These are phyloP conservation scores for Pungitius pungitius DNA, from an alignment of 2,113 vertebrate species.

Conservation along the genomic window DNA sequence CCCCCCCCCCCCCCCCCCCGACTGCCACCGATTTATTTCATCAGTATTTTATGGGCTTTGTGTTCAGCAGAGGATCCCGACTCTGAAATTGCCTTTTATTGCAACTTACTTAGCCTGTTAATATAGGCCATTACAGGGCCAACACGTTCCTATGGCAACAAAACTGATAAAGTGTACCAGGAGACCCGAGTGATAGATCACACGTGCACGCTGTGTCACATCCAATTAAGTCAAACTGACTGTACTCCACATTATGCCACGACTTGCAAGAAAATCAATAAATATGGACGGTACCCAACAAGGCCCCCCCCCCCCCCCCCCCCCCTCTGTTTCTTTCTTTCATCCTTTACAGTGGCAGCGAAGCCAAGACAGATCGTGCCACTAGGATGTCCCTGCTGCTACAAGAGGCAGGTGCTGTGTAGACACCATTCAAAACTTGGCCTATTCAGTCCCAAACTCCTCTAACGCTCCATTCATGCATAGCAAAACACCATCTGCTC, in stretches of 20 bases:
- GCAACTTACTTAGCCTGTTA: conserved; percentile 84
- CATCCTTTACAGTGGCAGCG: conserved; percentile 74
- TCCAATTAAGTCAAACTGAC: conserved; percentile 97
- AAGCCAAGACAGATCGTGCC: conserved; percentile 90
- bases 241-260: conserved; percentile 90
- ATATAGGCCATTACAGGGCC: conserved; percentile 82
- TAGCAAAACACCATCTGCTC: conserved; percentile 99
- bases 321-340: conserved; percentile 71
- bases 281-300: conserved; percentile 88
- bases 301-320: conserved; percentile 78
- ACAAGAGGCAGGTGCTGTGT: conserved; percentile 99
- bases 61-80: conserved; percentile 74
- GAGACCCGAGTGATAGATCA: conserved; percentile 91
- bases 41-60: conserved; percentile 76
- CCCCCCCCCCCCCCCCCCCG: conserved; percentile 31
- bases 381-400: conserved; percentile 88
- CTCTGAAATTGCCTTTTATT: conserved; percentile 82
- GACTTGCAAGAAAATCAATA: conserved; percentile 96
- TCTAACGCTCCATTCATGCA: conserved; percentile 99
- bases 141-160: conserved; percentile 86
- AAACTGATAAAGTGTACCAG: conserved; percentile 86
- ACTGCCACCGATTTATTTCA: conserved; percentile 72
- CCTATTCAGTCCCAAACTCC: conserved; percentile 98
- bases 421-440: conserved; percentile 99
- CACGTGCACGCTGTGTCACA: conserved; percentile 93